Percentiles rank a stretch among this genome's conserved stretches.
Conservation (phyloP, 1,140 invertebrate genomes). For the silkworm (Bombyx mori) region ASM3026992v2 NC_085128.1:5826501-5827000, state of each 20-base stretch:
- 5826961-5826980: too few relatives aligned
- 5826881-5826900: constrained; percentile 33
- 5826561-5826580: constrained; percentile 46
- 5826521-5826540: constrained; percentile 30
- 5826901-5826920: background rate
- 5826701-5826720: constrained; percentile 59
- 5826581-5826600: constrained; percentile 48
- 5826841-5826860: constrained; percentile 40
- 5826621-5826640: constrained; percentile 53
- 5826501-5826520: constrained; percentile 43
- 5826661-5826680: constrained; percentile 26
- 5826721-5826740: constrained; percentile 28
- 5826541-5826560: constrained; percentile 39
- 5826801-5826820: constrained; percentile 36
- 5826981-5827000: too few relatives aligned
- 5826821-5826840: constrained; percentile 33
- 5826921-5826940: too few relatives aligned
- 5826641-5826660: constrained; percentile 30
- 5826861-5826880: constrained; percentile 31
- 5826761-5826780: constrained; percentile 41
- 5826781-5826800: constrained; percentile 13
- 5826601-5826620: constrained; percentile 47
- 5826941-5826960: too few relatives aligned
- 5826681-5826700: constrained; percentile 54
- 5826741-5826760: constrained; percentile 41